A percentile compares a stretch with the other conserved stretches of the same genome.
These are phyloP conservation scores for Dermolepida albohirtum DNA, from an alignment of 2,888 invertebrate genomes.

Conservation along the genomic window DNA sequence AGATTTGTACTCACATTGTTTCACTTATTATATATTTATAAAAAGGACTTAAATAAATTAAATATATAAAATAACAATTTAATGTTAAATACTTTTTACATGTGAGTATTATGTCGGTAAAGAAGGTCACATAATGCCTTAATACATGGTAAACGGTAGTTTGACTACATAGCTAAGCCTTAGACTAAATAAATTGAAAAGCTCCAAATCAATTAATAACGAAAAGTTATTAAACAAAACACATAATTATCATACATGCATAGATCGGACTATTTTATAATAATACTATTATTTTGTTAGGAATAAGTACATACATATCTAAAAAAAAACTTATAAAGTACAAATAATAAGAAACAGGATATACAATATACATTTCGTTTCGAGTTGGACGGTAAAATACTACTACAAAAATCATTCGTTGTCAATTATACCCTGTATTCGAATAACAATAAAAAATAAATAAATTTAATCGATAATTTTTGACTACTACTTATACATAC, in stretches of 20 bases:
- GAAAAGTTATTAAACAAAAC: slow-evolving; percentile 31
- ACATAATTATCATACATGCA: slow-evolving; percentile 33
- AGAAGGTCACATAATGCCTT: slow-evolving; percentile 63
- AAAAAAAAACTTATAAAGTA: slow-evolving; percentile 43
- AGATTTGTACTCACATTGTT: slow-evolving; percentile 58
- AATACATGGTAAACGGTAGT: slow-evolving; percentile 63
- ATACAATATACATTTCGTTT: slow-evolving; percentile 14
- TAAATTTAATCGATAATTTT: slow-evolving; percentile 47
- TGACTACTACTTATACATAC: slow-evolving; percentile 5
- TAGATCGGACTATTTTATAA: slow-evolving; percentile 47
- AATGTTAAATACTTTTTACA: slow-evolving; percentile 57
- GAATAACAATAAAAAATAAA: slow-evolving; percentile 44
- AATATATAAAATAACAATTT: slow-evolving; percentile 52
- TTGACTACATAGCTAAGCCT: slow-evolving; percentile 56
- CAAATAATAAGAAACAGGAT: slow-evolving; percentile 16
- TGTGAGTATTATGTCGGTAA: slow-evolving; percentile 62
- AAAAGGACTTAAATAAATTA: slow-evolving; percentile 49
- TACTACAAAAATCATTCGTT: slow-evolving; percentile 22
- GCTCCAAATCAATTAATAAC: slow-evolving; percentile 37
- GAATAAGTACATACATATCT: slow-evolving; percentile 44
- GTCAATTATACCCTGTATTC: slow-evolving; percentile 37
- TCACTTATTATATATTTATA: slow-evolving; percentile 37
- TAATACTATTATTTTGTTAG: slow-evolving; percentile 60
- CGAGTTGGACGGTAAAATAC: slow-evolving; percentile 21
- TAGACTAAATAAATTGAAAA: slow-evolving; percentile 49